Evolutionary conservation across 2,113 vertebrate genomes (phyloP).

Genomic region (Hypocryptadius cinnamomeus): DNA sequence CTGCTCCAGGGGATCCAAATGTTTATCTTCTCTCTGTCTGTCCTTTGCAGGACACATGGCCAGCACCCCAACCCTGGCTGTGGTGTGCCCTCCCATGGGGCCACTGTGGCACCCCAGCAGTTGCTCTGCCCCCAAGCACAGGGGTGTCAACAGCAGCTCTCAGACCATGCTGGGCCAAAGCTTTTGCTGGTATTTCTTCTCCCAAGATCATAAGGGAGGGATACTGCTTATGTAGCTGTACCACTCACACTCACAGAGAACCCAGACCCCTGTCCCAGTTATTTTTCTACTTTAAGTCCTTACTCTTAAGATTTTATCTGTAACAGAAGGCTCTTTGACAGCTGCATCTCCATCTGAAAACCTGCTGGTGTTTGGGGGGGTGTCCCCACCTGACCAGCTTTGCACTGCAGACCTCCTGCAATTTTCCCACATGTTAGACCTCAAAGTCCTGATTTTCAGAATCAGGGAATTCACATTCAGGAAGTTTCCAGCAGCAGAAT

Average conservation of each 20-base stretch:
- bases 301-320: background rate
- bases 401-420: constrained; percentile 10
- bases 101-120: background rate
- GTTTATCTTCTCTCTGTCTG: background rate
- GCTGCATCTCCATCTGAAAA: constrained; percentile 39
- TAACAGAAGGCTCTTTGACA: constrained; percentile 19
- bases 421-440: constrained; percentile 39
- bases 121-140: background rate
- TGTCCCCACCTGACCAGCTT: constrained; percentile 46
- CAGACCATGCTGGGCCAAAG: background rate
- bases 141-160: background rate
- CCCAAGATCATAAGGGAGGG: background rate
- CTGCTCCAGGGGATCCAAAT: background rate
- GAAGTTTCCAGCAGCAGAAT: constrained; percentile 37
- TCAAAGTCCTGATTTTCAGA: background rate
- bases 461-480: background rate
- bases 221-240: background rate
- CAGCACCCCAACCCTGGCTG: background rate
- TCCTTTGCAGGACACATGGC: background rate
- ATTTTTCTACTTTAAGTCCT: background rate
- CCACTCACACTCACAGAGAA: background rate
- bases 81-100: background rate
- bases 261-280: background rate
- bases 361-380: constrained; percentile 13
- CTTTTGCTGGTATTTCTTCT: background rate